Evolutionary conservation across 2,113 vertebrate genomes (phyloP).

Genomic region (Neogale vison): DNA sequence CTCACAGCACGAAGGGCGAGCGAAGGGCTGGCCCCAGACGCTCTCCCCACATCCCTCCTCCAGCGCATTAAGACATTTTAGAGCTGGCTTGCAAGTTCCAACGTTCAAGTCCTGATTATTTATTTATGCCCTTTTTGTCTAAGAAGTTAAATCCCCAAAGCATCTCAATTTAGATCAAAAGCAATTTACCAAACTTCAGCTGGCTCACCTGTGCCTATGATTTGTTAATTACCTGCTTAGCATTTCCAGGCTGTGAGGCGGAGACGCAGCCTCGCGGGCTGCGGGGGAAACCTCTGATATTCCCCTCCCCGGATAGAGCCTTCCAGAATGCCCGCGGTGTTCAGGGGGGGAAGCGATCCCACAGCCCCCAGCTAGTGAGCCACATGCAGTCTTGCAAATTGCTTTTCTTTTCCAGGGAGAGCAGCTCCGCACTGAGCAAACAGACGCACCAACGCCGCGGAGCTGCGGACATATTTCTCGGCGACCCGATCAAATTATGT

Average conservation of each 20-base stretch:
- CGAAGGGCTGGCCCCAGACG: constrained; percentile 58
- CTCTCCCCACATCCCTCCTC: constrained; percentile 66
- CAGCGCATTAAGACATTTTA: constrained; percentile 81
- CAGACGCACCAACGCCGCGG: neutral
- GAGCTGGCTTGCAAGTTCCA: constrained; percentile 81
- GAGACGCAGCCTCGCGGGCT: constrained; percentile 66
- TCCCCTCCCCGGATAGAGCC: constrained; percentile 60
- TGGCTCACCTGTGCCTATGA: constrained; percentile 88
- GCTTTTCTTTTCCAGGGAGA: constrained; percentile 68
- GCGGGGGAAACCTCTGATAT: constrained; percentile 75
- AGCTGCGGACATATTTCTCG: constrained; percentile 52
- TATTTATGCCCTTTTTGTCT: constrained; percentile 89
- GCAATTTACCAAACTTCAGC: constrained; percentile 86
- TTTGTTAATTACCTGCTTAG: constrained; percentile 86
- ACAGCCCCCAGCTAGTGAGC: constrained; percentile 58
- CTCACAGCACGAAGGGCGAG: constrained; percentile 51
- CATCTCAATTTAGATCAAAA: constrained; percentile 91
- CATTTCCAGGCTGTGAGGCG: constrained; percentile 81
- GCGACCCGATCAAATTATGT: neutral
- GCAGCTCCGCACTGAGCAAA: neutral
- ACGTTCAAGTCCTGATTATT: constrained; percentile 83
- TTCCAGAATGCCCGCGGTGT: constrained; percentile 83
- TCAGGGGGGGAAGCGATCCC: constrained; percentile 58
- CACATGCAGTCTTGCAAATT: constrained; percentile 71
- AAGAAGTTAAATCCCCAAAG: constrained; percentile 90